A percentile compares a stretch with the other conserved stretches of the same genome.
These are phyloP conservation scores for Lycopodina hypogea DNA, from an alignment of 37 sponge, comb jelly and placozoan genomes.

Conservation along the genomic window DNA sequence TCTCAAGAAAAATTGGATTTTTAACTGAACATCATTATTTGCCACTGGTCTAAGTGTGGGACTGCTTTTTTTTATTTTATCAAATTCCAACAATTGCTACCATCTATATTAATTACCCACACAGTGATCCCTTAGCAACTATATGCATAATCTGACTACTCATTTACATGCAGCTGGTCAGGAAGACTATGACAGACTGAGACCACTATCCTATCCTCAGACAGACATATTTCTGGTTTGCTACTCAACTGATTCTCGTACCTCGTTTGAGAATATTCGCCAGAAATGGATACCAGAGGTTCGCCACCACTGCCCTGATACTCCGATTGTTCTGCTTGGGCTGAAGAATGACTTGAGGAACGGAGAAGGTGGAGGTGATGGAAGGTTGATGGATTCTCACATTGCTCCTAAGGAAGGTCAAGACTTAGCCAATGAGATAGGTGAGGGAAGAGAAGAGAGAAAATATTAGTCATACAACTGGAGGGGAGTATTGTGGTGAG, in stretches of 20 bases:
- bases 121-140: too few relatives aligned
- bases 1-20: too few relatives aligned
- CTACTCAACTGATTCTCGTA: conserved; percentile 16
- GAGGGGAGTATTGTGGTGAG: neutral
- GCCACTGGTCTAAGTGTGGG: too few relatives aligned
- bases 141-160: too few relatives aligned
- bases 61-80: too few relatives aligned
- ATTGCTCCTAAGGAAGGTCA: conserved; percentile 24
- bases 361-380: neutral
- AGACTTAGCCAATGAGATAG: conserved; percentile 46
- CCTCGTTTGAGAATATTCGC: conserved; percentile 47
- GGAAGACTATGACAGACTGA: conserved; percentile 73
- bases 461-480: neutral
- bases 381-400: neutral
- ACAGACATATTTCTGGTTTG: conserved; percentile 72
- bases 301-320: conserved; percentile 51
- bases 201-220: conserved; percentile 74
- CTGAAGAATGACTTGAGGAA: conserved; percentile 58
- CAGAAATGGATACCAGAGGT: conserved; percentile 60
- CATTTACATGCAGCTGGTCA: conserved; percentile 49
- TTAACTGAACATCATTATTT: too few relatives aligned
- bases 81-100: too few relatives aligned
- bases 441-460: conserved; percentile 10
- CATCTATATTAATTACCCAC: too few relatives aligned
- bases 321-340: conserved; percentile 60